These are phyloP conservation scores for Fissipunctia ypsillon DNA, from an alignment of 2,888 invertebrate species.

Conservation along the genomic window DNA sequence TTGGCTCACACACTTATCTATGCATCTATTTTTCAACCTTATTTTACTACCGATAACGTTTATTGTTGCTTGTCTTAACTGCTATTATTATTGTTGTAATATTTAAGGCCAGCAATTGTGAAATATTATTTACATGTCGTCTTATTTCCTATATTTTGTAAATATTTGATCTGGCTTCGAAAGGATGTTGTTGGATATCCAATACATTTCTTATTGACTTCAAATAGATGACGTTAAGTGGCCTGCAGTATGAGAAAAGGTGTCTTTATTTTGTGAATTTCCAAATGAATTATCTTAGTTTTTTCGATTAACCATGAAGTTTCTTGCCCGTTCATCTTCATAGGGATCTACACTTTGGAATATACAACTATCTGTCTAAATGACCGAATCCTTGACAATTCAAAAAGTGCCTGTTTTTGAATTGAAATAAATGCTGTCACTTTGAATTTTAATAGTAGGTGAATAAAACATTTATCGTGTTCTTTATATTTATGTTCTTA, in stretches of 20 bases:
- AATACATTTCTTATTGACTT: conserved; percentile 20
- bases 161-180: conserved; percentile 32
- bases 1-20: neutral
- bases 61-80: neutral
- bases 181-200: conserved; percentile 9
- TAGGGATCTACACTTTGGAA: neutral
- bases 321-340: too few species aligned
- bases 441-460: neutral
- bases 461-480: neutral
- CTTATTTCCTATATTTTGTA: conserved; percentile 24
- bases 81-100: neutral
- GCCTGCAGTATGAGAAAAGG: neutral
- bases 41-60: neutral
- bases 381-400: neutral
- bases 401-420: neutral
- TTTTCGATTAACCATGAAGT: neutral
- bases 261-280: neutral
- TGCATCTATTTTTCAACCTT: neutral
- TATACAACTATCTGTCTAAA: neutral
- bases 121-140: conserved; percentile 33
- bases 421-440: neutral
- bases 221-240: neutral
- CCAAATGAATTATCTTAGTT: neutral
- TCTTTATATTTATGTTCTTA: neutral
- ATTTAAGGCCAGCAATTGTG: conserved; percentile 17